Conservation (phyloP, 2,113 vertebrate species). For the Oryzias celebensis region DNA sequence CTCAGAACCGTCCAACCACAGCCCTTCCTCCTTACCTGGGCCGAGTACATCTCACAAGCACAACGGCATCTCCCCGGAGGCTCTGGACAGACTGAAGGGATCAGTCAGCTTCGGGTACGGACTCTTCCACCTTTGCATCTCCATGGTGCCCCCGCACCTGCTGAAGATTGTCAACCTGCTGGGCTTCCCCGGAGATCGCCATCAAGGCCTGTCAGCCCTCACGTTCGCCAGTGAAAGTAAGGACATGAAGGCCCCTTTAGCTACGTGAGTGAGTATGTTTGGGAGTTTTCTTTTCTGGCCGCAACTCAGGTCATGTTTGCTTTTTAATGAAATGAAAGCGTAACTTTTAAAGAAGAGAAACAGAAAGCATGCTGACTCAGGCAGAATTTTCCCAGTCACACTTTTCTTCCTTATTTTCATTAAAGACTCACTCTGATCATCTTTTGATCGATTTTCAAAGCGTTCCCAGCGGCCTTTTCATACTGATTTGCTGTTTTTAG, state of each 20-base stretch:
- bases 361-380: neutral
- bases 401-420: no score
- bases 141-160: conserved; percentile 98
- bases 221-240: conserved; percentile 94
- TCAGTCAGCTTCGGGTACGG: conserved; percentile 98
- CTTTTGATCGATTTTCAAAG: no score
- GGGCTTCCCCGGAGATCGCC: conserved; percentile 97
- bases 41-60: conserved; percentile 78
- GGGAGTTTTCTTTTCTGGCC: conserved; percentile 16
- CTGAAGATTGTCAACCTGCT: conserved; percentile 99
- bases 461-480: no score
- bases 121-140: conserved; percentile 99
- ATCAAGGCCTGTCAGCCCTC: conserved; percentile 93
- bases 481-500: no score
- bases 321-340: neutral
- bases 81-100: conserved; percentile 93
- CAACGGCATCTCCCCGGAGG: conserved; percentile 84
- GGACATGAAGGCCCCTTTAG: conserved; percentile 99
- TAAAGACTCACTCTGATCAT: no score
- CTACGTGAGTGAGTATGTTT: conserved; percentile 84
- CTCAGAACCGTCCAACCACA: conserved; percentile 76
- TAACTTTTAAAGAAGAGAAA: no score
- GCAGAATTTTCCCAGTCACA: no score
- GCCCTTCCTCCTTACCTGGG: conserved; percentile 79
- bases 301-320: neutral